phyloP scores from a whole-genome alignment of 2,113 vertebrate species.

The Grantiella picta region DNA sequence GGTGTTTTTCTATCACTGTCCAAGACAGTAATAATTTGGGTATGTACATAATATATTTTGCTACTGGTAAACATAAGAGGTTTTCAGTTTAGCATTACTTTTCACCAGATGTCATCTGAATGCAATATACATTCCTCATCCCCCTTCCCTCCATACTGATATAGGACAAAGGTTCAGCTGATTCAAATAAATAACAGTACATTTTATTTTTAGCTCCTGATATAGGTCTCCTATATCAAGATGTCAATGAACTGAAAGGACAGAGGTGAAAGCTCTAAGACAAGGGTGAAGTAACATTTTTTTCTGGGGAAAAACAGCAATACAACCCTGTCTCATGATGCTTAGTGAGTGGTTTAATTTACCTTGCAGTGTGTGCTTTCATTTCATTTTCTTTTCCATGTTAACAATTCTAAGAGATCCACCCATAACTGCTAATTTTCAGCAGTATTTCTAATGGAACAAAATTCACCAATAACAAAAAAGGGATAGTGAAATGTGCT shows the following conservation, averaged over 20 bases:
- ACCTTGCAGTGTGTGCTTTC: neutral
- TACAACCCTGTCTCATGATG: neutral
- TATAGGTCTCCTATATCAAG: neutral
- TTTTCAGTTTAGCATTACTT: neutral
- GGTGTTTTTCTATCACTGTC: neutral
- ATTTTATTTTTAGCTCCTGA: neutral
- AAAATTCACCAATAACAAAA: neutral
- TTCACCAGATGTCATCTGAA: neutral
- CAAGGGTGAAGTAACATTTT: neutral
- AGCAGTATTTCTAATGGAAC: neutral
- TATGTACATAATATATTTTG: neutral
- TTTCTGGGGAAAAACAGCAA: neutral
- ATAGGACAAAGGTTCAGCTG: neutral
- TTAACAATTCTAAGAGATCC: neutral
- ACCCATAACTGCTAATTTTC: neutral
- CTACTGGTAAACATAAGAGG: neutral
- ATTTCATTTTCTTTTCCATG: neutral
- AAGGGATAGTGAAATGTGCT: neutral
- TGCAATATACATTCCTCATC: neutral
- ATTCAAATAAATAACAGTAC: neutral
- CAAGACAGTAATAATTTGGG: neutral
- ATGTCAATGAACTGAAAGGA: neutral
- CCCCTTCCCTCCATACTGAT: fast-evolving
- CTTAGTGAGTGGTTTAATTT: neutral
- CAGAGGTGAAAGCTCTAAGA: neutral